Conservation (phyloP, 2,113 vertebrate species). For the Pachypanchax playfairii region DNA sequence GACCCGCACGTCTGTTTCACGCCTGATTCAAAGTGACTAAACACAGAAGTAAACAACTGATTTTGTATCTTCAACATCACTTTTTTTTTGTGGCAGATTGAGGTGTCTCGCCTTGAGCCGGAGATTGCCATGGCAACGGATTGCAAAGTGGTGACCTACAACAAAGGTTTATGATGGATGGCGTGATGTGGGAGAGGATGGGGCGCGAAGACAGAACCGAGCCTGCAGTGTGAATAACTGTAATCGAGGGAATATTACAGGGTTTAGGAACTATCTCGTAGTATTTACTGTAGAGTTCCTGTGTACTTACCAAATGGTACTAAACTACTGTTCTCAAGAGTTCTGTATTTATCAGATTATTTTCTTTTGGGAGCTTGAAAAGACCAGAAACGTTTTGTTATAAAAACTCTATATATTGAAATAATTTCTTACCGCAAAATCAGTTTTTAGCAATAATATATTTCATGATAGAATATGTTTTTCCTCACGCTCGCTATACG, state of each 20-base stretch:
- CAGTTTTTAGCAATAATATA: conserved; percentile 17
- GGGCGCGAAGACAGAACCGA: conserved; percentile 8
- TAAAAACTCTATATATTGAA: not conserved
- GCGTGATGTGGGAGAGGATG: conserved; percentile 7
- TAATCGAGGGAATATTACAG: conserved; percentile 1
- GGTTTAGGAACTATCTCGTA: conserved; percentile 12
- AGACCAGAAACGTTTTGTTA: not conserved
- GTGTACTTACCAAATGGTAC: conserved; percentile 15
- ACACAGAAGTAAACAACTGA: not conserved
- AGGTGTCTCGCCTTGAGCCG: conserved; percentile 91
- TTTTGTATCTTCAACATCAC: conserved; percentile 6
- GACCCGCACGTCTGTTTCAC: conserved; percentile 10
- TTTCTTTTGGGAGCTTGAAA: not conserved
- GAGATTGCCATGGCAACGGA: conserved; percentile 91
- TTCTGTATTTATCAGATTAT: conserved; percentile 1
- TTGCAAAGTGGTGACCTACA: conserved; percentile 93
- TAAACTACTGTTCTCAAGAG: conserved; percentile 15
- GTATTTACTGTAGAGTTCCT: conserved; percentile 6
- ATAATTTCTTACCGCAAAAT: conserved; percentile 20
- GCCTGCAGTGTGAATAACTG: conserved; percentile 17
- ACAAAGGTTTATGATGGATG: conserved; percentile 90
- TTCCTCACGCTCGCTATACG: not conserved
- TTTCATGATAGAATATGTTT: conserved; percentile 21
- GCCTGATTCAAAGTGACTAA: conserved; percentile 29
- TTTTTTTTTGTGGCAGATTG: conserved; percentile 81